Evolutionary conservation across 2,797 vertebrate species (phyloP).

Genomic region (Acomys russatus): DNA sequence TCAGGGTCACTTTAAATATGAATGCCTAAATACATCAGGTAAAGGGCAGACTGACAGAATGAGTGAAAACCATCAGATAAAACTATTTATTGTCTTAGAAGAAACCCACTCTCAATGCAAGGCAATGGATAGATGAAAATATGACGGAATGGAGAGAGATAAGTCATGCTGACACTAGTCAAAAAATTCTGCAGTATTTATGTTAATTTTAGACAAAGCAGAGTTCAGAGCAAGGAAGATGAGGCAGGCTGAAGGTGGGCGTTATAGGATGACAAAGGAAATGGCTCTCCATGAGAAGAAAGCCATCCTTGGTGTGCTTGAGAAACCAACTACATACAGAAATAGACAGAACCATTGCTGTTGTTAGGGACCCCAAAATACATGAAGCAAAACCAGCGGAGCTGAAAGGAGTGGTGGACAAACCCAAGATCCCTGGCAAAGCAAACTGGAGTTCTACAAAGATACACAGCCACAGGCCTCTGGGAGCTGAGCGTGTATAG

Average conservation of each 20-base stretch:
- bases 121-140: not conserved
- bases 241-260: not conserved
- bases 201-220: not conserved
- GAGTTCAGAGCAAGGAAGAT: not conserved
- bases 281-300: not conserved
- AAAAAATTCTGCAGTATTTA: slow-evolving; percentile 11
- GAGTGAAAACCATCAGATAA: not conserved
- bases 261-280: not conserved
- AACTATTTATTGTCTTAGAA: not conserved
- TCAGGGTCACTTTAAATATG: slow-evolving; percentile 12
- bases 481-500: not conserved
- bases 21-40: not conserved
- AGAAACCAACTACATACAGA: not conserved
- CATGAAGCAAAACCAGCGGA: not conserved
- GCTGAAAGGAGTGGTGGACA: not conserved
- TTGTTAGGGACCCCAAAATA: not conserved
- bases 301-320: not conserved
- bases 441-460: slow-evolving; percentile 3
- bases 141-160: not conserved
- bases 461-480: not conserved
- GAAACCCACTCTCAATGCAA: not conserved
- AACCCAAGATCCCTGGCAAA: not conserved
- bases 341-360: not conserved
- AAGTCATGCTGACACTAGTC: not conserved
- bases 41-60: not conserved